phyloP scores from a whole-genome alignment of 2,888 invertebrate genomes.

The Drosophila nr. perissopoda region DNA sequence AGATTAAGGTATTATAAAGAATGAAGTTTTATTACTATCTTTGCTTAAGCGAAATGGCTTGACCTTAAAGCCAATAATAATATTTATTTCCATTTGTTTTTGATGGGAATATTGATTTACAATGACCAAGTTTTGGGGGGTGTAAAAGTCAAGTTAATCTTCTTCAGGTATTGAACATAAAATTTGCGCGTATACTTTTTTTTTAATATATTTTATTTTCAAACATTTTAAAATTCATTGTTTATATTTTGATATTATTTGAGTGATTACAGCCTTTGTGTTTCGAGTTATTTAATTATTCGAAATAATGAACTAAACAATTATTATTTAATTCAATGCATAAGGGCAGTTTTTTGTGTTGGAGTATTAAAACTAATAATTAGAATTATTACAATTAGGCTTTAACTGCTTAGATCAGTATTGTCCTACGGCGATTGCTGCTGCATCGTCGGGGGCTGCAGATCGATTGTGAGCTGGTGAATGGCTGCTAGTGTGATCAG shows the following conservation, averaged over 20 bases:
- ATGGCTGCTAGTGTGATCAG: slow-evolving; percentile 64
- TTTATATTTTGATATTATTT: neutral
- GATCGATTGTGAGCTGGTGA: slow-evolving; percentile 63
- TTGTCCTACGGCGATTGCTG: neutral
- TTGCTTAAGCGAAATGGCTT: neutral
- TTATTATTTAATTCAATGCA: neutral
- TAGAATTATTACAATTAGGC: neutral
- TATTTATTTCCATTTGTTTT: neutral
- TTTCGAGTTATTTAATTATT: neutral
- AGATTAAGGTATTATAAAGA: neutral
- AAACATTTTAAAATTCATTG: neutral
- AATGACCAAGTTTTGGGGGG: neutral
- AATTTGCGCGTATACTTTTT: neutral
- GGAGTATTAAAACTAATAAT: neutral
- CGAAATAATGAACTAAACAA: neutral
- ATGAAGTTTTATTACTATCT: neutral
- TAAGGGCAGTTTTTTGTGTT: neutral
- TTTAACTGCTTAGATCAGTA: neutral
- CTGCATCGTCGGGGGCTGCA: slow-evolving; percentile 30
- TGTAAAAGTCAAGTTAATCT: neutral
- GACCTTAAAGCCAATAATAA: neutral
- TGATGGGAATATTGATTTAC: neutral
- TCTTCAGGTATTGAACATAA: neutral
- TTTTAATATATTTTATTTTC: neutral
- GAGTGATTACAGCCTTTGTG: neutral